Base-by-base conservation (phyloP, 2,888 invertebrate species). In the Chrysolina haemoptera region DNA sequence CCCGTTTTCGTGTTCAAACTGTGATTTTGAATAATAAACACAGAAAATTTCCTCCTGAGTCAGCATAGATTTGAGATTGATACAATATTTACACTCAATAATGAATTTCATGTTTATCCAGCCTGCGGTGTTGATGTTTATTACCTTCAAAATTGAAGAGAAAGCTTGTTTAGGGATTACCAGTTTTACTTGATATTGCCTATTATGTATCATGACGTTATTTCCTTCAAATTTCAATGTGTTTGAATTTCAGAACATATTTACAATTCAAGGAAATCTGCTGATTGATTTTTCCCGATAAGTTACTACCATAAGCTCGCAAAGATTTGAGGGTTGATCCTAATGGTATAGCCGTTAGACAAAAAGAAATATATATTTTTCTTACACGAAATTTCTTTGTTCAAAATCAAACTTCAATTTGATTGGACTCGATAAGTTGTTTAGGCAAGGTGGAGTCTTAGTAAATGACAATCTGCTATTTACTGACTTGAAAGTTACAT, bases 71-170 rank as follows among this genome's bases (percentile, higher is more conserved):
- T 64, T 69, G 71, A 59, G 68, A 69, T 69, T 75, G 69, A 71
- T 75, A 64, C 53, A 69, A 75, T 75, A 71, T 75, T 75, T 75
- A 75, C 75, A 71, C 71, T 71, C 71, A 71, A 75, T 75, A 75
- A 75, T 75, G 75, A 75, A 75, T 75, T 75, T 75, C 71, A 62
- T 75, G 75, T 75, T 73, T 73, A 73, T 73, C 69, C 62, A 70
- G 73, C 75, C 68, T 71, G 75, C 69, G 75, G 68, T 75, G 75
- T 75, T 46, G 71, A 68, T 75, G 75, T 71, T 74, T 71, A 74
- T 74, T 74, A 68, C 68, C 75, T 71, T 71, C 63, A 72, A 71
- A 71, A 71, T 71, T 75, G 62, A 69, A 68, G 65, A 69, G 69
- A 65, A 62, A 72, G 75, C 67, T 70, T 74, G 62, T 71, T 71